Base-by-base conservation (phyloP, 64 coral and sea anemone species). In the Pachyseris speciosa region DNA sequence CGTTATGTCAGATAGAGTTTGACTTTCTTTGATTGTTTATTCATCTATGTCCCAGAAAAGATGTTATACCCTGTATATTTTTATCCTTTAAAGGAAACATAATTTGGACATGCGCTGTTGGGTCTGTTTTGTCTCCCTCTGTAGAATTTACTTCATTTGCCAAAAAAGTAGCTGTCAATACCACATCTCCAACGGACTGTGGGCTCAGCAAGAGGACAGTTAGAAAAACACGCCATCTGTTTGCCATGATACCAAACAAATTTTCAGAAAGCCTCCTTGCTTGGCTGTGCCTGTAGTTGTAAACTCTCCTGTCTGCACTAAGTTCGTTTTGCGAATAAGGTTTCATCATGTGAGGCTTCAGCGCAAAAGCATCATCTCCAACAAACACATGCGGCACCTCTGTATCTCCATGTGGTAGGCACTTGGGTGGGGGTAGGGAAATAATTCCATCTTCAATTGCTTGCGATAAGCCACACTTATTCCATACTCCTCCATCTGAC, bases 281-380 rank as follows among this genome's bases (percentile, higher is more conserved):
- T 20, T 2, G 52, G 22, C 52, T 57, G 22, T 57, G 52, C 16
- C 52, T 12, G 22, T 60, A 81, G 45, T 60, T 81, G 77, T 38
- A 81, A 3, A 81, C 29, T 58, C 76, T 80, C 57, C 25, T 80
- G 76, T 30, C 76, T 32, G 49, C 76, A 33, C 45, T 80, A 55
- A 80, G 57, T 55, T 44, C 76, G 51, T 80, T 20, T 55, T 80
- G 76, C 37, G 76, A 55, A 28, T 80, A 80, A 55, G 76, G 76
- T 32, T 80, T 80, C 76, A 80, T 80, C 76, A 52, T 83, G 51
- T 83, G 57, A 61, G 57, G 57, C 57, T 61, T 61, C 57, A 61
- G 57, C 27, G 57, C 57, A 61, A 61, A 61, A 61, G 57, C 57
- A 61, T 61, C 57, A 61, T 61, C 57, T 61, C n/a, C 52, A 57